Evolutionary conservation across 2,888 invertebrate genomes (phyloP).

Genomic region (Apamea monoglypha): DNA sequence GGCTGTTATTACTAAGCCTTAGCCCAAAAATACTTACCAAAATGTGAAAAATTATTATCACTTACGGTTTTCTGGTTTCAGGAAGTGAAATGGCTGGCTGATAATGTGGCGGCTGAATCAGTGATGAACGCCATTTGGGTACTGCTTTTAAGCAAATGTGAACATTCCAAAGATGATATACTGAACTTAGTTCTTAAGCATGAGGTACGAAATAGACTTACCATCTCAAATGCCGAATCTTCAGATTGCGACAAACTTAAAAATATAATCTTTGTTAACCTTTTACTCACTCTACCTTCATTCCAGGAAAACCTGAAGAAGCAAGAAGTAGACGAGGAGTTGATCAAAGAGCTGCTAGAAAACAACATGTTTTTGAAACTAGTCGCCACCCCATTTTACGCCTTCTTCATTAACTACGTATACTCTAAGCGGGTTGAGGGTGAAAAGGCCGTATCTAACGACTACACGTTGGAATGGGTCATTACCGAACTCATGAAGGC

Average conservation of each 20-base stretch:
- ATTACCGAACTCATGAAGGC: constrained; percentile 76
- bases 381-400: constrained; percentile 81
- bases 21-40: background rate
- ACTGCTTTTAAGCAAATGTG: constrained; percentile 78
- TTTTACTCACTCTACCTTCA: background rate
- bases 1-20: background rate
- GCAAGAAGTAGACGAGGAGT: constrained; percentile 79
- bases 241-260: background rate
- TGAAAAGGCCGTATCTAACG: constrained; percentile 56
- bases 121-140: constrained; percentile 80
- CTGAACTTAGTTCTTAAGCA: constrained; percentile 71
- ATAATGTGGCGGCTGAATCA: constrained; percentile 65
- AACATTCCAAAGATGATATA: constrained; percentile 72
- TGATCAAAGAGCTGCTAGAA: constrained; percentile 83
- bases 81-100: constrained; percentile 80
- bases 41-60: background rate
- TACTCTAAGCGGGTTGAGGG: constrained; percentile 61
- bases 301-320: constrained; percentile 77
- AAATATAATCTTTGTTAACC: background rate
- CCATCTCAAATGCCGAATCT: background rate
- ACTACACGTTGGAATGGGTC: constrained; percentile 80
- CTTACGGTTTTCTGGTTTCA: constrained; percentile 65
- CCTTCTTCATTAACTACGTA: constrained; percentile 78
- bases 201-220: constrained; percentile 71
- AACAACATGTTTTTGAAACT: constrained; percentile 80